Base-by-base conservation (phyloP, 2,888 invertebrate genomes). In the Xestoiulus laeticollis region DNA sequence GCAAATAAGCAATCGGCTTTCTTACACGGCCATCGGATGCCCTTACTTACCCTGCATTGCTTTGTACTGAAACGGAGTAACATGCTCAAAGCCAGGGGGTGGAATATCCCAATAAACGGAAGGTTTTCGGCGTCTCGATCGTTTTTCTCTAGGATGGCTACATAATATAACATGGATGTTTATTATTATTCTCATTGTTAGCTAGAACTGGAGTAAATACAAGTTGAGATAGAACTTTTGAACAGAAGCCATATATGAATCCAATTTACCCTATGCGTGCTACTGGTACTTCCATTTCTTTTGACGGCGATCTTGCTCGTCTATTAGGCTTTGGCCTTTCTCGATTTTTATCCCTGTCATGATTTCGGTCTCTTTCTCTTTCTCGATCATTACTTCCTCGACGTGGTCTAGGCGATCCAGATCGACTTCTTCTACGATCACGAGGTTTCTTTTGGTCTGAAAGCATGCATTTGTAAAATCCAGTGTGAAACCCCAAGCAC, bases 51-150 rank as follows among this genome's bases (percentile, higher is more conserved):
- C 93, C 91, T 95, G 94, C 93, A 95, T 94, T 78, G 94, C 94
- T 91, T 95, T 95, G 91, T 95, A 95, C 93, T 99, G 99, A 90
- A 97, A 93, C n/a, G 99, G 99, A 16, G 98, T 97, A 91, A 99
- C 98, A 92, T 99, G 98, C 92, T 99, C 99, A 92, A 98, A 99
- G 16, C 99, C 99, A 30, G 97, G 96, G 87, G 99, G 99, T 16
- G 99, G 98, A 8, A 98, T 96, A 94, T 99, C 99, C 99, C 99
- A 99, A 92, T 99, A 99, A 44, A 97, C 93, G n/a, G 97, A 97
- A 68, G 96, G 96, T 93, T 97, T 97, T 91, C 97, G 95, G 90
- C 97, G 94, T 89, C 96, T 8, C 10, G 68, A 12, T 68, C 26
- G 1, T 89, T 96, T 94, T 0, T 96, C 96, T 89, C 53, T 22